Base-by-base conservation (phyloP, 2,888 invertebrate genomes). In the Fabriciana adippe region DNA sequence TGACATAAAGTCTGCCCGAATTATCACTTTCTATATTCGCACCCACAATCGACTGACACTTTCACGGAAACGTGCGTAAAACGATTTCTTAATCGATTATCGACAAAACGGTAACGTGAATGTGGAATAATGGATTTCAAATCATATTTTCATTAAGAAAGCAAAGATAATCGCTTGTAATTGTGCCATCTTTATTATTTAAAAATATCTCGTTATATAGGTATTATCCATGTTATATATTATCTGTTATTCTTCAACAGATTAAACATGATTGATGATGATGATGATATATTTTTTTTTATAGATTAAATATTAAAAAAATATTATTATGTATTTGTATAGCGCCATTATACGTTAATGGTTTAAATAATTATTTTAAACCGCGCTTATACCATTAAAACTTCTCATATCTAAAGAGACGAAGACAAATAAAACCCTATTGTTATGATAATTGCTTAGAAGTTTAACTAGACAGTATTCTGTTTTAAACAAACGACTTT, bases 31-130 rank as follows among this genome's bases (percentile, higher is more conserved):
- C 87, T 83, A 85, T 77, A 76, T 79, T 78, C 73, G 81, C 81
- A 84, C 81, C 81, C 79, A 80, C 35, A 51, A 35, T 79, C 72
- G 74, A 73, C 81, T 78, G 78, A 80, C 81, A 89, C 90, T 90
- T 90, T 90, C 91, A 85, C 90, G 85, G 84, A 86, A 86, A 84
- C 81, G 82, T 82, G 83, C 83, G 85, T 84, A 84, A 85, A 87
- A 79, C 82, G 81, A 86, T 87, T 85, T 82, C 75, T 85, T 84
- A 88, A 89, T 86, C 87, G 85, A 89, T 89, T 89, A 86, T 75
- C 77, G 79, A 76, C 82, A 80, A 86, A 90, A 84, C 90, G 86
- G 89, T 89, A 88, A 88, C 87, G 82, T 83, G 82, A 83, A 87
- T 85, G 85, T 87, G 79, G 85, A 86, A 84, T 87, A 87, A 88